phyloP scores from a whole-genome alignment of 2,113 vertebrate genomes.

The Calidris pugnax region DNA sequence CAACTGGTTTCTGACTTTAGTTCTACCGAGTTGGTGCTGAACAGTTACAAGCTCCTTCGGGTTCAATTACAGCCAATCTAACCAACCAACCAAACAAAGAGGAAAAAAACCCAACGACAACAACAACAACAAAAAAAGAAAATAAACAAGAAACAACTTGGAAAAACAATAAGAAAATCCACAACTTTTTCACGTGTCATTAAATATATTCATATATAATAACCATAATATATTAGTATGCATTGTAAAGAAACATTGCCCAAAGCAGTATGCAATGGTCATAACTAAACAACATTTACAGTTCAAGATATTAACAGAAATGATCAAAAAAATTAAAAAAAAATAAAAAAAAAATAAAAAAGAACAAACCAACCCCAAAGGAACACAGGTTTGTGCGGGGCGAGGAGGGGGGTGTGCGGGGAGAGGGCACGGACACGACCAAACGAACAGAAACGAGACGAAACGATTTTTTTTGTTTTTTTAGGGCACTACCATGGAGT shows the following conservation, averaged over 20 bases:
- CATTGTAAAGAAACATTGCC: slow-evolving; percentile 90
- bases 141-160: slow-evolving; percentile 54
- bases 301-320: slow-evolving; percentile 85
- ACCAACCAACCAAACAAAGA: slow-evolving; percentile 17
- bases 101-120: slow-evolving; percentile 36
- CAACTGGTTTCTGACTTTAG: slow-evolving; percentile 89
- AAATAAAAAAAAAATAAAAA: neutral
- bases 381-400: slow-evolving; percentile 42
- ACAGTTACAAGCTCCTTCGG: slow-evolving; percentile 88
- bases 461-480: neutral
- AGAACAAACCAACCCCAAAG: neutral
- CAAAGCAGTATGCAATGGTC: slow-evolving; percentile 85
- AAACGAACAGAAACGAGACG: neutral
- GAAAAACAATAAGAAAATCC: slow-evolving; percentile 84
- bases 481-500: neutral
- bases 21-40: slow-evolving; percentile 88
- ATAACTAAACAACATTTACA: slow-evolving; percentile 93
- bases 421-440: neutral
- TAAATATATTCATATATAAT: slow-evolving; percentile 99
- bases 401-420: neutral
- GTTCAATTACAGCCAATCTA: slow-evolving; percentile 85
- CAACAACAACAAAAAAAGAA: slow-evolving; percentile 59
- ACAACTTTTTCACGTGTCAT: slow-evolving; percentile 93
- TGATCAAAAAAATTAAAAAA: neutral
- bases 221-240: slow-evolving; percentile 99